phyloP scores from a whole-genome alignment of 1,140 invertebrate genomes.

The Bombus consobrinus region DNA sequence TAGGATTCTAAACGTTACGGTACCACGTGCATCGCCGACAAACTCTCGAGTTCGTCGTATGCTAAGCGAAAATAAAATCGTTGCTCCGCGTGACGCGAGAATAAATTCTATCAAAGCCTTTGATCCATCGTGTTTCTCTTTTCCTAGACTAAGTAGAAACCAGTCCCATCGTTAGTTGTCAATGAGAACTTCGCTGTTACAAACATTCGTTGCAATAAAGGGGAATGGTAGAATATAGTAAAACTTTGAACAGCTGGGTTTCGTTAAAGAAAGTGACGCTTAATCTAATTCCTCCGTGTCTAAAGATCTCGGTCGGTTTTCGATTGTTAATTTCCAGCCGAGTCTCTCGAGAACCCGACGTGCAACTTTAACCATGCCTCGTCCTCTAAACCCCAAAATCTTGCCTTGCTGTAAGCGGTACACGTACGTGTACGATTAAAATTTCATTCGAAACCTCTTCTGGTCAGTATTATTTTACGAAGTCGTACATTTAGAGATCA shows the following conservation, averaged over 20 bases:
- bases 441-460: slow-evolving; percentile 58
- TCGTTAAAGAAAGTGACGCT: slow-evolving; percentile 16
- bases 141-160: neutral
- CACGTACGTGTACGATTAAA: slow-evolving; percentile 56
- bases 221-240: neutral
- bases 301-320: neutral
- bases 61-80: slow-evolving; percentile 18
- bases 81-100: neutral
- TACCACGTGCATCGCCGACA: neutral
- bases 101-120: neutral
- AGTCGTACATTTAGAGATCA: slow-evolving; percentile 26
- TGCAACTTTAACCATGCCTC: slow-evolving; percentile 23
- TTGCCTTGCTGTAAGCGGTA: slow-evolving; percentile 6
- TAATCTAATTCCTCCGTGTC: neutral
- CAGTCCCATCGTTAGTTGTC: neutral
- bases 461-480: slow-evolving; percentile 34
- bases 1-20: neutral
- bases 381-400: slow-evolving; percentile 53
- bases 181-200: neutral
- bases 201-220: neutral
- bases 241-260: neutral
- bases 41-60: neutral
- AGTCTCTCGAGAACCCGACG: neutral
- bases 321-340: slow-evolving; percentile 28
- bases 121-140: neutral